Evolutionary conservation across 2,888 invertebrate genomes (phyloP), one percentile per base, ranked within the genome.

Genomic region (Imbricaverruca yamaguchii): DNA sequence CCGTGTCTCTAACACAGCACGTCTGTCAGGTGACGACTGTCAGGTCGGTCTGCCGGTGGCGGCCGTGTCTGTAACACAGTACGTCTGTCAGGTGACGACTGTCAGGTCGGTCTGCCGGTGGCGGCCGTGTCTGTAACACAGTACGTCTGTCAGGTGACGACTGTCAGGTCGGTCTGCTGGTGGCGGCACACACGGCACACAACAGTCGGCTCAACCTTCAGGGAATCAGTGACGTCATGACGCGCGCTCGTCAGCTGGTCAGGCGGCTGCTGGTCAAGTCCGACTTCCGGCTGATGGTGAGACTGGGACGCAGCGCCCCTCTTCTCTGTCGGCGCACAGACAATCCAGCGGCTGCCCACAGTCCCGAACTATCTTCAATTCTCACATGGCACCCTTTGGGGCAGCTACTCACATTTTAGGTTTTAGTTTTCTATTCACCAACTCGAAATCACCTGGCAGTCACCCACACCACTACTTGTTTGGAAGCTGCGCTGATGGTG

Each of bases 271-370:
- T 53, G 53, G 74, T 55, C 55, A 74, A 74, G 55, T 21, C 53
- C 15, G 74, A 74, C 74, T 74, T 74, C 74, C 53, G 74, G 18
- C 74, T 74, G 10, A 74, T 74, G 53, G 74, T 74, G 55, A 55
- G 74, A 9, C 63, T 8, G 1, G 15, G 63, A 1, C 18, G 8
- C 63, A 1, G 63, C n/a, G 10, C 21, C 10, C n/a, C 21, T n/a
- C 63, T 63, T n/a, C n/a, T n/a, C 21, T n/a, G 21, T 8, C 63
- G 18, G 18, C 18, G 63, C 57, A 11, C 21, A n/a, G 21, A 63
- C 21, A n/a, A 8, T 21, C 21, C 10, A n/a, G 10, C 63, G 10
- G 3, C n/a, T 63, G 63, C 18, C 57, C 57, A 57, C n/a, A n/a
- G n/a, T n/a, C n/a, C n/a, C n/a, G n/a, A n/a, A n/a, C n/a, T n/a